Percentiles rank a stretch among this genome's conserved stretches.
Evolutionary conservation across 2,797 vertebrate species (phyloP).

Genomic region (Tangara arthus): DNA sequence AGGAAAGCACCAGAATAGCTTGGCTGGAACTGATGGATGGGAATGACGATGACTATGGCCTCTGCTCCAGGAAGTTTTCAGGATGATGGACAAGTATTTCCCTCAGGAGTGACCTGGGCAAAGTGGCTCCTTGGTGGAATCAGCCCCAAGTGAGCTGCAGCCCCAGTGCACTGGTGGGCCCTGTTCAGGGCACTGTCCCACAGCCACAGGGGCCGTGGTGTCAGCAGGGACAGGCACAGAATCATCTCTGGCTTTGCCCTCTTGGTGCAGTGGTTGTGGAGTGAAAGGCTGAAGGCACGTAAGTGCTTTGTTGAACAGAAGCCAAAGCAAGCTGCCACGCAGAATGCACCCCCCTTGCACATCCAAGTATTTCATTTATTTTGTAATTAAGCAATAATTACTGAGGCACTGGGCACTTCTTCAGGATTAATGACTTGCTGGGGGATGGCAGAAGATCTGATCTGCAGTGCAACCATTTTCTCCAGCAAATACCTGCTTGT

Average conservation of each 20-base stretch:
- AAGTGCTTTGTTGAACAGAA: background rate
- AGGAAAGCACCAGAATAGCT: background rate
- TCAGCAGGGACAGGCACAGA: background rate
- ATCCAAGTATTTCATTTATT: constrained; percentile 44
- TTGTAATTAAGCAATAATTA: constrained; percentile 37
- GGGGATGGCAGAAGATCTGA: background rate
- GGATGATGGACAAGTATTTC: background rate
- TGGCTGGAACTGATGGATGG: background rate
- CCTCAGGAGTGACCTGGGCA: background rate
- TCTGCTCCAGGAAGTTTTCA: background rate
- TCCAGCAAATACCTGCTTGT: background rate
- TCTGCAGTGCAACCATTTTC: background rate
- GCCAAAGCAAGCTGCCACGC: background rate
- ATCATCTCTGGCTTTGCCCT: background rate
- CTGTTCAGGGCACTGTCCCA: background rate
- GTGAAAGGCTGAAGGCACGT: background rate
- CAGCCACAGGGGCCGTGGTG: accelerated
- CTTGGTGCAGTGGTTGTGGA: accelerated
- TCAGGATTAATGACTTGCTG: constrained; percentile 11
- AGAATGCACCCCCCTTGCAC: background rate
- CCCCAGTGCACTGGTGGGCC: accelerated
- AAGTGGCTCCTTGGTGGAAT: background rate
- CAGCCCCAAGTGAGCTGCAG: background rate
- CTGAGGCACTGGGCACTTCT: constrained; percentile 7
- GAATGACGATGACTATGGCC: accelerated